Evolutionary conservation across 2,113 vertebrate genomes (phyloP).

Genomic region (Corapipo altera): DNA sequence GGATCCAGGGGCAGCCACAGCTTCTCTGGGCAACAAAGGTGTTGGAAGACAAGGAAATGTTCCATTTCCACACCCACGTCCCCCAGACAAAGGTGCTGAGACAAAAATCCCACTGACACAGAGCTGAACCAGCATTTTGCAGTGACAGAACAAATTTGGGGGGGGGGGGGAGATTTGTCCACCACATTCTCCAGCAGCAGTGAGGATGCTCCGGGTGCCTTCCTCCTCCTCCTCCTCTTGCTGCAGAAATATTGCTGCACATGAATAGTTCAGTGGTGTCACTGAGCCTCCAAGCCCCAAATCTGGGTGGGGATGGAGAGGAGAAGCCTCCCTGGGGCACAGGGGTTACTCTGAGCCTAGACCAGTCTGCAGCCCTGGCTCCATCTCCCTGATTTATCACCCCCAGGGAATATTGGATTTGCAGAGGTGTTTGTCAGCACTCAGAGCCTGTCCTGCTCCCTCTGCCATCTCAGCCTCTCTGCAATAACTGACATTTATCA

Average conservation of each 20-base stretch:
- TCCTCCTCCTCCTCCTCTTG: not conserved
- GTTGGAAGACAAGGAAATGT: not conserved
- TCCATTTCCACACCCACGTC: not conserved
- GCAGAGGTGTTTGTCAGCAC: not conserved
- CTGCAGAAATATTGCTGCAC: not conserved
- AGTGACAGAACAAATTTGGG: not conserved
- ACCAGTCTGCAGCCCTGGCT: not conserved
- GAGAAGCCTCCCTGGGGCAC: not conserved
- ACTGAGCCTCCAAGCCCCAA: not conserved
- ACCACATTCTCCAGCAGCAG: not conserved
- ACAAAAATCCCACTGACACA: not conserved
- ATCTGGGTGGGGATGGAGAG: not conserved
- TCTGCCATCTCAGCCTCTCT: not conserved
- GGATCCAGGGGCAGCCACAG: not conserved
- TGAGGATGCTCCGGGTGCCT: not conserved
- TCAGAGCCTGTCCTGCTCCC: too few relatives aligned
- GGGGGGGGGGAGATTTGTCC: not conserved
- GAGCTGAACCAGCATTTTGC: not conserved
- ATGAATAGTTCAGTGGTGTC: not conserved
- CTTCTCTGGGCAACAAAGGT: not conserved
- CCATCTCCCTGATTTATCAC: not conserved
- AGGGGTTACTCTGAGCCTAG: not conserved
- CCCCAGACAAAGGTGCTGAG: not conserved
- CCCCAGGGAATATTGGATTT: not conserved
- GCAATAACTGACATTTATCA: not conserved